These are phyloP conservation scores for Corvus moneduloides DNA, from an alignment of 2,113 vertebrate species.

Conservation along the genomic window DNA sequence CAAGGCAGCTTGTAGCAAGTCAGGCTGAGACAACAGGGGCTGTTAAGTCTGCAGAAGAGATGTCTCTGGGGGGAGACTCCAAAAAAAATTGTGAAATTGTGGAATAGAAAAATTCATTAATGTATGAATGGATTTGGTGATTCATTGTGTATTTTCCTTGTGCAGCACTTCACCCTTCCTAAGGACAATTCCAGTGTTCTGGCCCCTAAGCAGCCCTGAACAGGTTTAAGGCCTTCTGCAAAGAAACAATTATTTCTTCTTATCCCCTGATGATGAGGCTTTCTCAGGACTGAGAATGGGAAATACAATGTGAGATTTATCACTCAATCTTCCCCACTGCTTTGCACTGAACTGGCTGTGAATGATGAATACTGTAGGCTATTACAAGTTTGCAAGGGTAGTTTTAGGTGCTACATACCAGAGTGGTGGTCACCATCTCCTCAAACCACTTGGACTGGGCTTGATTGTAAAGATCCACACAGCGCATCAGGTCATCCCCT, in stretches of 20 bases:
- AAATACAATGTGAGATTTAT: neutral
- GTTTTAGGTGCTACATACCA: constrained; percentile 76
- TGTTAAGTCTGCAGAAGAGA: neutral
- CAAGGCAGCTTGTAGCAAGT: neutral
- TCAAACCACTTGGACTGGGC: constrained; percentile 99
- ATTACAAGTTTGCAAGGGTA: neutral
- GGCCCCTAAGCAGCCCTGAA: neutral
- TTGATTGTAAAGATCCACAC: constrained; percentile 97
- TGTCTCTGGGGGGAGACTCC: neutral
- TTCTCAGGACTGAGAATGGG: neutral
- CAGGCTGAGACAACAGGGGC: neutral
- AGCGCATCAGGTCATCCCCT: constrained; percentile 98
- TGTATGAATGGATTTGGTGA: neutral
- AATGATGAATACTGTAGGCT: neutral
- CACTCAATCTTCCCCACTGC: neutral
- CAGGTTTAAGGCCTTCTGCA: neutral
- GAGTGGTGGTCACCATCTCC: constrained; percentile 96
- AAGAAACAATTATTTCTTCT: neutral
- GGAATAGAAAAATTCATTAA: neutral
- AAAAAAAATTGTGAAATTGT: neutral
- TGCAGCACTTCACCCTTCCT: neutral
- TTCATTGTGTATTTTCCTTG: neutral
- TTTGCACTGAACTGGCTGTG: neutral
- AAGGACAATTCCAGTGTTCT: neutral
- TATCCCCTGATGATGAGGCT: neutral